Evolutionary conservation across 35 echinoderm and acorn worm genomes (phyloP), one percentile per base, ranked within the genome.

Genomic region (Hemicentrotus pulcherrimus): DNA sequence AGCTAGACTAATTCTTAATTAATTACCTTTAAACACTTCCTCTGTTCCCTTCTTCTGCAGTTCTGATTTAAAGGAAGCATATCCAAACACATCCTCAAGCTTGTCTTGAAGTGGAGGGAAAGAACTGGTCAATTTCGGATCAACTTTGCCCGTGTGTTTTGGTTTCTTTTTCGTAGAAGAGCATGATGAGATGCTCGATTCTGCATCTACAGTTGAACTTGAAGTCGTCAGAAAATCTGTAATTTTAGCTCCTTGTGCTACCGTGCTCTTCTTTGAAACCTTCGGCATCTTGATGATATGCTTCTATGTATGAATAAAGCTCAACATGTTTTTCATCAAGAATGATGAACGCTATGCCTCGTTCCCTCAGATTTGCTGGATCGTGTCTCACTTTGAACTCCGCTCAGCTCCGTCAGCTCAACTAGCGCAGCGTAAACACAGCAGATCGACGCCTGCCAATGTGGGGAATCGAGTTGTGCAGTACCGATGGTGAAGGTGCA

Each of bases 1-100:
- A 9, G 15, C 6, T n/a, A n/a, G n/a, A n/a, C n/a, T n/a, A n/a
- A n/a, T n/a, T n/a, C n/a, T n/a, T n/a, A n/a, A 2, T 18, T 90
- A 3, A 10, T 90, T 90, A 90, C 88, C 88, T 90, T 90, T 90
- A 47, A 45, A 90, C 33, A 90, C 88, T 47, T 90, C 88, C 24
- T 90, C 88, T 47, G 88, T 45, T 45, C 32, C 88, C 88, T 90
- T 90, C 13, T 90, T 90, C 32, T 90, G 88, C 32, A 90, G 88
- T 16, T 47, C 88, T 24, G 88, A 90, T 90, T 90, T 90, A 30
- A 90, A 90, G 11, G 32, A 33, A 45, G 88, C 46, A 47, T 90
- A 47, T 35, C 46, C 46, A 47, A 90, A 90, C 13, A 90, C 46
- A 47, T 47, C 32, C 19, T 90, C 32, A 4, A 90, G 46, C 5